A percentile compares a stretch with the other conserved stretches of the same genome.
These are phyloP conservation scores for Drosophila rhopaloa DNA, from an alignment of 1,140 invertebrate genomes.

Conservation along the genomic window DNA sequence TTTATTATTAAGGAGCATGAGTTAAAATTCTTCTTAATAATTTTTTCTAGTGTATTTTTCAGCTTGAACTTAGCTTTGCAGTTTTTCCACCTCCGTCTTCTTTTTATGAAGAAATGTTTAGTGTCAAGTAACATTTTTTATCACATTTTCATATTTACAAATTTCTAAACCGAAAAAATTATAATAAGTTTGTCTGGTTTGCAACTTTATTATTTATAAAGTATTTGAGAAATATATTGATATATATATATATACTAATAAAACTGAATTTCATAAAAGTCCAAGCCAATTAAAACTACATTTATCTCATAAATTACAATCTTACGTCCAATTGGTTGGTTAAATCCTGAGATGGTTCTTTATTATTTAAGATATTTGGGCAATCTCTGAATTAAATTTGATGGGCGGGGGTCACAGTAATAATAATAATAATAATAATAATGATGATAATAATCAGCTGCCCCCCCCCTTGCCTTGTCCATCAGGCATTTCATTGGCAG, in stretches of 20 bases:
- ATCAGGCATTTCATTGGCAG: slow-evolving; percentile 73
- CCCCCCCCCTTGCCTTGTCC: background rate
- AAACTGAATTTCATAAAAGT: no score
- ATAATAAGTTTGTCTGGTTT: no score
- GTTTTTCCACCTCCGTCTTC: background rate
- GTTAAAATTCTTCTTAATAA: no score
- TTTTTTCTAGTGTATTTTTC: no score
- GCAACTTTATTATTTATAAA: no score
- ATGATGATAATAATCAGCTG: slow-evolving; percentile 12
- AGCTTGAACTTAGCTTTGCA: no score
- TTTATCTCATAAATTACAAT: background rate
- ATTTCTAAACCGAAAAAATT: no score
- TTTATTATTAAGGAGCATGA: no score
- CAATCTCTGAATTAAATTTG: slow-evolving; percentile 7
- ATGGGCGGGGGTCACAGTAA: background rate
- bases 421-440: slow-evolving; percentile 13
- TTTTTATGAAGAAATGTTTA: background rate
- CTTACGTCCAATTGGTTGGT: background rate
- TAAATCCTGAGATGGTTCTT: background rate
- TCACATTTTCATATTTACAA: background rate
- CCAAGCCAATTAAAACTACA: no score
- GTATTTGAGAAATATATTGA: no score
- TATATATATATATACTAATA: no score
- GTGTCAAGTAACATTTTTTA: background rate
- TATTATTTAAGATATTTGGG: slow-evolving; percentile 21